phyloP scores from a whole-genome alignment of 2,888 invertebrate genomes.

The Cephalotes varians region DNA sequence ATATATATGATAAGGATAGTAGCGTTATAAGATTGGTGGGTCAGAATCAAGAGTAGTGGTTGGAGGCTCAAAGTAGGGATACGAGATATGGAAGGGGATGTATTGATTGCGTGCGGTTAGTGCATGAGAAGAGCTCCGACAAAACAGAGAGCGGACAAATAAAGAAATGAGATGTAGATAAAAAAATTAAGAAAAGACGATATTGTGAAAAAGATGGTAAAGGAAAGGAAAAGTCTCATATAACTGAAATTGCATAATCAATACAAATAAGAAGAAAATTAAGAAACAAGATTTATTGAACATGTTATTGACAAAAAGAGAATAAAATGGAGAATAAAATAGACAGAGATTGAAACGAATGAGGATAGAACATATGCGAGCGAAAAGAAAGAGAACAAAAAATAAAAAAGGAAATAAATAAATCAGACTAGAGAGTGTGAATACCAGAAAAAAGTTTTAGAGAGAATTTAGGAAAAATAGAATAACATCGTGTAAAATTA shows the following conservation, averaged over 20 bases:
- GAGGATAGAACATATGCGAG: constrained; percentile 35
- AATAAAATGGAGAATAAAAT: background rate
- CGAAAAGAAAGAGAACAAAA: constrained; percentile 13
- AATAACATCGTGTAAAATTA: constrained; percentile 4
- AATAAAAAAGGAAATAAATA: constrained; percentile 23
- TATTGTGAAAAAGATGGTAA: constrained; percentile 4
- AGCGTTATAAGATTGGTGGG: constrained; percentile 62
- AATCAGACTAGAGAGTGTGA: background rate
- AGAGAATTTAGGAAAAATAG: background rate
- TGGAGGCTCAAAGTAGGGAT: constrained; percentile 62
- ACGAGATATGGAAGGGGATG: constrained; percentile 74
- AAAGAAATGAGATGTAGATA: constrained; percentile 7
- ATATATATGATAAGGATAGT: constrained; percentile 18
- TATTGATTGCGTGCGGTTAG: constrained; percentile 83
- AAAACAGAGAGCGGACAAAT: constrained; percentile 38
- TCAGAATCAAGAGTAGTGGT: constrained; percentile 74
- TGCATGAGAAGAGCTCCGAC: constrained; percentile 70
- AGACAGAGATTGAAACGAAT: background rate
- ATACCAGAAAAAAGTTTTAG: background rate
- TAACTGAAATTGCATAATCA: constrained; percentile 4
- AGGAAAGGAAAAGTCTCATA: background rate
- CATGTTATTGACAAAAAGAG: background rate
- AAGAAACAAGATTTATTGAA: background rate
- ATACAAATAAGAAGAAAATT: constrained; percentile 31
- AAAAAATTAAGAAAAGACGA: constrained; percentile 21